phyloP scores from a whole-genome alignment of 1,140 invertebrate species.

The Drosophila mojavensis region DNA sequence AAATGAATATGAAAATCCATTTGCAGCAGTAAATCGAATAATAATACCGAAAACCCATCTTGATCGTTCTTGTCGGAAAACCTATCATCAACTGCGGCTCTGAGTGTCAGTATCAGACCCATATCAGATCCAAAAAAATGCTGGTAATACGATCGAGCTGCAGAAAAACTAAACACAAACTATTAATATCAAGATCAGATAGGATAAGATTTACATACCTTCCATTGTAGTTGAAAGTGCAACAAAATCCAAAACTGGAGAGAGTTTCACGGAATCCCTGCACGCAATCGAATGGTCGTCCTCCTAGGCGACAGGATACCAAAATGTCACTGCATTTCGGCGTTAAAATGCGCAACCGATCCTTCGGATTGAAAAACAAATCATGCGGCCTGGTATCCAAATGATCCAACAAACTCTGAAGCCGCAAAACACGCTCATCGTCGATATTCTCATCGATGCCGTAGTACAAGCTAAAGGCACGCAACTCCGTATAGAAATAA shows the following conservation, averaged over 20 bases:
- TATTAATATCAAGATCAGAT: background rate
- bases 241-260: slow-evolving; percentile 65
- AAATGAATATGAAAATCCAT: background rate
- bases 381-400: slow-evolving; percentile 59
- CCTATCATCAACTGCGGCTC: slow-evolving; percentile 72
- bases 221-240: slow-evolving; percentile 67
- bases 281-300: slow-evolving; percentile 53
- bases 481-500: slow-evolving; percentile 60
- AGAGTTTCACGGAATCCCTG: slow-evolving; percentile 54
- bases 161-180: slow-evolving; percentile 40
- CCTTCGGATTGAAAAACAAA: slow-evolving; percentile 66
- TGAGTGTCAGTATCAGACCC: slow-evolving; percentile 83
- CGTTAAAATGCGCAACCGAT: slow-evolving; percentile 55
- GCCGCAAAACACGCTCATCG: slow-evolving; percentile 54
- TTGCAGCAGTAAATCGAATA: background rate
- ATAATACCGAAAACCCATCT: slow-evolving; percentile 79
- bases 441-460: slow-evolving; percentile 35
- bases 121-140: slow-evolving; percentile 68
- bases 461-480: slow-evolving; percentile 57
- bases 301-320: slow-evolving; percentile 61
- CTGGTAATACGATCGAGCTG: slow-evolving; percentile 38
- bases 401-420: slow-evolving; percentile 69
- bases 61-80: slow-evolving; percentile 67
- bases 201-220: slow-evolving; percentile 41
- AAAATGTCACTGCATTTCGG: slow-evolving; percentile 73